Evolutionary conservation across 1,140 invertebrate species (phyloP).

Genomic region (Drosophila fuyamai): DNA sequence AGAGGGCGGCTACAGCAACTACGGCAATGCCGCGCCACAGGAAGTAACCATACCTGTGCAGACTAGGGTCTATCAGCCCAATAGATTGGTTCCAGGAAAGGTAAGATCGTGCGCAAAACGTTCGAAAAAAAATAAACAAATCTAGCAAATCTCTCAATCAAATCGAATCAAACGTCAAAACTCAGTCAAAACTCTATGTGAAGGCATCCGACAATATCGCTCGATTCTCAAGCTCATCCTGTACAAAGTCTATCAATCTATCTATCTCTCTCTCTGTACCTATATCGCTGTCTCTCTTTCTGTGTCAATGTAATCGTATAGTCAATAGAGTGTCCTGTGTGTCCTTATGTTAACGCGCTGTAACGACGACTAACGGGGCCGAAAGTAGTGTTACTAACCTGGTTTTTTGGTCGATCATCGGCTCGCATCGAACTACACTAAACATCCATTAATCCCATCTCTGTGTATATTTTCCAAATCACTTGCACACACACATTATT

Average conservation of each 20-base stretch:
- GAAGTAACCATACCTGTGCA: conserved; percentile 88
- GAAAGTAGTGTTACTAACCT: conserved; percentile 54
- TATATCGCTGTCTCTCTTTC: conserved; percentile 51
- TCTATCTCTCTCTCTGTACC: conserved; percentile 24
- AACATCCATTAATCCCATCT: conserved; percentile 71
- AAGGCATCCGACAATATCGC: conserved; percentile 37
- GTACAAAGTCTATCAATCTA: conserved; percentile 48
- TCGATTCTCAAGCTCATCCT: conserved; percentile 37
- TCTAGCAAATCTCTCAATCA: conserved; percentile 31
- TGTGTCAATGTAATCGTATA: conserved; percentile 47
- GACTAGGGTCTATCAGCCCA: conserved; percentile 90
- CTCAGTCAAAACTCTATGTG: conserved; percentile 56
- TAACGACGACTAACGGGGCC: conserved; percentile 57
- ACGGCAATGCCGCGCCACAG: conserved; percentile 86
- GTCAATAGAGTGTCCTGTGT: conserved; percentile 43
- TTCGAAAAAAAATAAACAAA: conserved; percentile 26
- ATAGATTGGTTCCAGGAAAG: conserved; percentile 86
- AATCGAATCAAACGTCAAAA: conserved; percentile 27
- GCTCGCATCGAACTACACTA: conserved; percentile 49
- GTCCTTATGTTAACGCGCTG: conserved; percentile 55
- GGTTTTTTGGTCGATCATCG: conserved; percentile 49
- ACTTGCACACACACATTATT: conserved; percentile 23
- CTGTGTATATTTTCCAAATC: conserved; percentile 78
- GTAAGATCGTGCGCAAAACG: conserved; percentile 84
- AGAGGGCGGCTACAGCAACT: conserved; percentile 86